Evolutionary conservation across 92 coral and sea anemone genomes (phyloP), one percentile per base, ranked within the genome.

Genomic region (Ricordea florida): DNA sequence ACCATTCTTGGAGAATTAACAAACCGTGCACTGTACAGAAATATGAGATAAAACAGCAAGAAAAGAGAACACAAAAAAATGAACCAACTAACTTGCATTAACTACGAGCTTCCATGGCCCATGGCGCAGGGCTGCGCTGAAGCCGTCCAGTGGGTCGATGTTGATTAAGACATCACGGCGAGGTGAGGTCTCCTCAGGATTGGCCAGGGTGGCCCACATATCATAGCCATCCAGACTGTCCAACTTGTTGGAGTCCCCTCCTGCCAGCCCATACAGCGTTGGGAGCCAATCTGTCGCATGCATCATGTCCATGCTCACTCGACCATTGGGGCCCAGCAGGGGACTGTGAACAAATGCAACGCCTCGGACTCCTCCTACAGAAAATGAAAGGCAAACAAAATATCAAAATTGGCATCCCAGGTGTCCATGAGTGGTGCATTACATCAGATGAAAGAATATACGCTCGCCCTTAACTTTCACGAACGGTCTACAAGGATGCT

Each of bases 271-370:
- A 57, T 86, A 81, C 2, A 93, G 72, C 1, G 98, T 93, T 3
- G 98, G 98, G 14, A 93, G 66, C 98, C 98, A 93, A 40, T 93
- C 98, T 23, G 89, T 82, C 0, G 89, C 98, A 44, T 93, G 98
- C 67, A 93, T 74, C 77, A 93, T 77, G 45, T 92, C 98, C 47
- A 88, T 79, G 51, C 90, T 88, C 23, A 89, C 90, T 40, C 98
- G 98, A 28, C 96, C 96, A 86, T 70, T 41, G 78, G 63, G 25
- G 78, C 76, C 90, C 46, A 93, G 64, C 70, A 93, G 56, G 5
- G 98, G 98, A 79, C 98, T 93, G 82, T 93, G 91, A 3, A 93
- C 90, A 52, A 93, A 78, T 5, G 90, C 88, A 25, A 86, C 98
- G 17, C 96, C 98, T 42, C 98, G 93, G 40, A 93, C 96, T 15